Percentiles rank a stretch among this genome's conserved stretches.
These are phyloP conservation scores for Deilephila elpenor DNA, from an alignment of 2,888 invertebrate genomes.

Conservation along the genomic window DNA sequence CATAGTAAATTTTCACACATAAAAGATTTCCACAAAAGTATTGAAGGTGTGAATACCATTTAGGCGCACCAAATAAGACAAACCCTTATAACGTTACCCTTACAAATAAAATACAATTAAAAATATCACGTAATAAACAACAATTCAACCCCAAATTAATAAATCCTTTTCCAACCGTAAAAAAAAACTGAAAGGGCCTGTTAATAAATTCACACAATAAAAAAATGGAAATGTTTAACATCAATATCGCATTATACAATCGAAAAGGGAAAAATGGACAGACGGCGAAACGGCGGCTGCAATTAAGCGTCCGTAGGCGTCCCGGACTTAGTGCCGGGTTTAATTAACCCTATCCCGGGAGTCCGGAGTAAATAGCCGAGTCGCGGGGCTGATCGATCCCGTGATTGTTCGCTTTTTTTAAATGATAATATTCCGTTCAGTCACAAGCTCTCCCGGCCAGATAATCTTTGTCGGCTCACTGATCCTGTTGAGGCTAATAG, in stretches of 20 bases:
- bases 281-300: not conserved
- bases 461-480: conserved; percentile 14
- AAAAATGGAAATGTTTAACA: not conserved
- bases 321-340: conserved; percentile 44
- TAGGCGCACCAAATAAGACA: too few species aligned
- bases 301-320: conserved; percentile 15
- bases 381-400: conserved; percentile 27
- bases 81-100: too few species aligned
- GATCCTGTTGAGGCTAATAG: conserved; percentile 5
- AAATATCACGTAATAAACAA: not conserved
- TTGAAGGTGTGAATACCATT: too few species aligned
- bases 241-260: conserved; percentile 22
- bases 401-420: conserved; percentile 28
- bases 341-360: conserved; percentile 46
- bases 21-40: too few species aligned
- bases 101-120: too few species aligned
- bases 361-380: conserved; percentile 26
- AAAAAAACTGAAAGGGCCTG: not conserved
- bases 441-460: conserved; percentile 22
- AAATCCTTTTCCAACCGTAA: not conserved
- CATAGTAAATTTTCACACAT: too few species aligned
- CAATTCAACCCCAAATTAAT: not conserved
- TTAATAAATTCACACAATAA: conserved; percentile 11
- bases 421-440: conserved; percentile 27
- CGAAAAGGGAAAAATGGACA: conserved; percentile 16